phyloP scores from a whole-genome alignment of 2,113 vertebrate genomes.

The Melanostigma gelatinosum region DNA sequence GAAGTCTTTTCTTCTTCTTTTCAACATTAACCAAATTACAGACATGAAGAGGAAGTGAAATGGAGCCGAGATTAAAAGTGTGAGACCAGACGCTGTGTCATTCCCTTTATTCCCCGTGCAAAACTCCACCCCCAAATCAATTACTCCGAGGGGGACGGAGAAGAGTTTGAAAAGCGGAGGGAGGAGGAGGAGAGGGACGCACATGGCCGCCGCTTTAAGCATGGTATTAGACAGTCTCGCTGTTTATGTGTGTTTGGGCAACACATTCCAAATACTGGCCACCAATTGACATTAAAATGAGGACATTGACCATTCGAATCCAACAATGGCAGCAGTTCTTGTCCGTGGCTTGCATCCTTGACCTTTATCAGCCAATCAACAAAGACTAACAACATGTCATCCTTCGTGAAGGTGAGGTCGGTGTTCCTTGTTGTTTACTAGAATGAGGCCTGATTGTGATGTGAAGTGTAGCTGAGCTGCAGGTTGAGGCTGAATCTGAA shows the following conservation, averaged over 20 bases:
- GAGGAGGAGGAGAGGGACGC: conserved; percentile 20
- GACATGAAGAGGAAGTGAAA: conserved; percentile 66
- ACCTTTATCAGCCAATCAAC: conserved; percentile 1
- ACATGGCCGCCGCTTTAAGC: conserved; percentile 31
- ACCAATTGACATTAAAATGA: conserved; percentile 15
- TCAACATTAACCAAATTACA: conserved; percentile 72
- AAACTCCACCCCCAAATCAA: conserved; percentile 72
- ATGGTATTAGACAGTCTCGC: conserved; percentile 6
- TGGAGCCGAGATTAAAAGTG: conserved; percentile 63
- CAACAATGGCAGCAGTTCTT: not conserved
- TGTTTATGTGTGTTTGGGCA: not conserved
- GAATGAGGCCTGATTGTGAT: not conserved
- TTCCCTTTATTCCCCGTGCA: conserved; percentile 66
- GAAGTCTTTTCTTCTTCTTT: conserved; percentile 18
- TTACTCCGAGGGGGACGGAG: conserved; percentile 59
- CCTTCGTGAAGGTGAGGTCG: not conserved
- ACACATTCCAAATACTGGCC: not conserved
- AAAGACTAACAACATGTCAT: not conserved
- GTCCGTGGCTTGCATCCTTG: not conserved
- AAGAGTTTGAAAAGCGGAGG: conserved; percentile 38
- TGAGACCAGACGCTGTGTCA: conserved; percentile 56
- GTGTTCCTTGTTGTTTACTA: not conserved
- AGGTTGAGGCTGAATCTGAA: conserved; percentile 6
- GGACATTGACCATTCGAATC: not conserved
- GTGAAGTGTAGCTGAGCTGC: not conserved